A percentile compares a stretch with the other conserved stretches of the same genome.
Conservation (phyloP, 2,797 vertebrate species). For the Sardinella longiceps region DNA sequence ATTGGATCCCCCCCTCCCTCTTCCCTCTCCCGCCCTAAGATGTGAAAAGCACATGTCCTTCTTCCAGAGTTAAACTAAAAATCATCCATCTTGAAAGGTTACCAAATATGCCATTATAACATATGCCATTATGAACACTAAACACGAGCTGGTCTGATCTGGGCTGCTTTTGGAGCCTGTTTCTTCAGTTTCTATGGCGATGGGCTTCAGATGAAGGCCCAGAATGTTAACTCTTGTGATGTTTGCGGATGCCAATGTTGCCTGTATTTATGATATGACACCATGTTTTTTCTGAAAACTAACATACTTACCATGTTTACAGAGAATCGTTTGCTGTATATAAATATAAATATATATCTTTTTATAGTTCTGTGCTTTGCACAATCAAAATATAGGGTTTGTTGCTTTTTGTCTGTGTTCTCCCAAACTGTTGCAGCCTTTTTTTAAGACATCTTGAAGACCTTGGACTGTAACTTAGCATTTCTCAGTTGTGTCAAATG, state of each 20-base stretch:
- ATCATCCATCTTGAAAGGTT: conserved; percentile 85
- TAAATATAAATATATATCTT: conserved; percentile 87
- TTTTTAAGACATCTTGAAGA: conserved; percentile 75
- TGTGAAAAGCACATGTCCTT: conserved; percentile 90
- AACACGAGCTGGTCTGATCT: conserved; percentile 76
- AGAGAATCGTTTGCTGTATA: conserved; percentile 96
- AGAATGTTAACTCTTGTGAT: conserved; percentile 88
- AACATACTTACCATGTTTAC: conserved; percentile 98
- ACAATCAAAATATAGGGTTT: conserved; percentile 80
- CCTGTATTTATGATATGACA: conserved; percentile 93
- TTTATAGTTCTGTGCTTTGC: conserved; percentile 94
- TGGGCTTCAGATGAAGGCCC: conserved; percentile 78
- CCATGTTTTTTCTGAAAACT: conserved; percentile 91
- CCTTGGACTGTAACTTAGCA: conserved; percentile 88
- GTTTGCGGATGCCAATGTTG: conserved; percentile 93
- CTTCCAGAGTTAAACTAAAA: conserved; percentile 86
- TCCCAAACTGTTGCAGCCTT: conserved; percentile 87
- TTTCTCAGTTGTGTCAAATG: conserved; percentile 88
- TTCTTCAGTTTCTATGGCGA: conserved; percentile 39
- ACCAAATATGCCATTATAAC: conserved; percentile 88
- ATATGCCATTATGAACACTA: conserved; percentile 88
- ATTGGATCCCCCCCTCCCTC: conserved; percentile 75
- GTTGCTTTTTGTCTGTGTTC: conserved; percentile 82
- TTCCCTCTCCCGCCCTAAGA: conserved; percentile 71
- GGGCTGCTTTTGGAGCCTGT: conserved; percentile 74